Evolutionary conservation across 2,797 vertebrate species (phyloP), one percentile per base, ranked within the genome.

Genomic region (Paedocypris micromegethes): DNA sequence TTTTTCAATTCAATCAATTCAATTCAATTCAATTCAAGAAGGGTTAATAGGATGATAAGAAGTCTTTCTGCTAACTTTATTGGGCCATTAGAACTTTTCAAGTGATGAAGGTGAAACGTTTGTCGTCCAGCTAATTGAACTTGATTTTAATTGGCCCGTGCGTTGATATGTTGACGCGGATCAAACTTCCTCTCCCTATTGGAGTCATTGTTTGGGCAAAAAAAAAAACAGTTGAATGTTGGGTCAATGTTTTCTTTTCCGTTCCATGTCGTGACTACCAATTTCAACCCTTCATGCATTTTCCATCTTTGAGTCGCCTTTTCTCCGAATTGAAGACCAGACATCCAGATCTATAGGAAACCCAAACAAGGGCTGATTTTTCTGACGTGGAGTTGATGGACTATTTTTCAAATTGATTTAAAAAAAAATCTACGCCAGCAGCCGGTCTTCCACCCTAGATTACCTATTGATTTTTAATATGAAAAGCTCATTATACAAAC

Each of bases 381-480:
- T 91, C 92, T 95, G 92, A 93, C 92, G 92, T 87, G 85, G 86
- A 80, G 81, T 92, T 98, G 95, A 98, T 97, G 95, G 94, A 97
- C 95, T 96, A 94, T 96, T 96, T 97, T 97, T 97, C 93, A 98
- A 98, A 98, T 98, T 98, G 95, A 98, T 98, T 98, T 98, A 87
- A 98, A 97, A 23, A 23, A 23, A 98, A 98, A 96, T 97, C 94
- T 98, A 96, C 93, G 95, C 94, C 97, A 98, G 93, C 91, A 93
- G 92, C 93, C 93, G 93, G 97, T 97, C 93, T 94, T 94, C 94
- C 91, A 93, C 92, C 94, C 93, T 92, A 98, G 95, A 98, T 98
- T 98, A 98, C 95, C 95, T 98, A 98, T 98, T 98, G 96, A 98
- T 98, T 98, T 98, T 98, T 97, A 96, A 98, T 98, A 98, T 97